Evolutionary conservation across 2,797 vertebrate genomes (phyloP).

Genomic region (Selene dorsalis): DNA sequence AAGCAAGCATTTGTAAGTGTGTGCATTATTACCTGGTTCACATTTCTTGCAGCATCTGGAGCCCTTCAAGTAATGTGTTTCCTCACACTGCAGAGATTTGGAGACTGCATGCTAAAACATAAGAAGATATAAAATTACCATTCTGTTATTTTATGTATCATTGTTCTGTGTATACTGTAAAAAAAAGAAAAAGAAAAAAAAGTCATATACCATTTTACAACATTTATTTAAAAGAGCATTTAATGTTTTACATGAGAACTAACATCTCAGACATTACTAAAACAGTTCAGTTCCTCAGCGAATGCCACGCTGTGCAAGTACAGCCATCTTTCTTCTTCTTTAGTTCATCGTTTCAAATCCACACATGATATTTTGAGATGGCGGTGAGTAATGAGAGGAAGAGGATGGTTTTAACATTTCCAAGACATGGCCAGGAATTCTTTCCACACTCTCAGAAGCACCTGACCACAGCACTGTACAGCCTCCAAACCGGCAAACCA

Average conservation of each 20-base stretch:
- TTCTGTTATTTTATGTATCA: background rate
- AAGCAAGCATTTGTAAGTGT: constrained; percentile 3
- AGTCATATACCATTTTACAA: too few relatives aligned
- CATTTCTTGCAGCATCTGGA: constrained; percentile 83
- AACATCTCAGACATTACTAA: too few relatives aligned
- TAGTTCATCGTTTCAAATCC: constrained; percentile 23
- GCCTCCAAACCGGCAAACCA: constrained; percentile 50
- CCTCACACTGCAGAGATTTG: constrained; percentile 72
- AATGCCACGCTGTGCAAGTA: background rate
- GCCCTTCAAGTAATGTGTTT: constrained; percentile 70
- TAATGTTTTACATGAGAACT: background rate
- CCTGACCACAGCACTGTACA: constrained; percentile 54
- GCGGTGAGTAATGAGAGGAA: constrained; percentile 65
- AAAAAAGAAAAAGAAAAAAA: background rate
- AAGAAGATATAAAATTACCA: constrained; percentile 1
- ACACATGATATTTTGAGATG: constrained; percentile 51
- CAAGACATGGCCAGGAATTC: constrained; percentile 58
- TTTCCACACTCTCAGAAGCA: constrained; percentile 65
- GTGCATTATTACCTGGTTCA: constrained; percentile 76
- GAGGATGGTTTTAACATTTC: constrained; percentile 61
- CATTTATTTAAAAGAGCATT: too few relatives aligned
- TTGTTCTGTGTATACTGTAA: too few relatives aligned
- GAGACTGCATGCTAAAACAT: constrained; percentile 67
- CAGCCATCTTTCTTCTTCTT: background rate
- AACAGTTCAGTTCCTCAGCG: background rate